These are phyloP conservation scores for Seira musarum DNA, from an alignment of 2,888 invertebrate species.

Conservation along the genomic window DNA sequence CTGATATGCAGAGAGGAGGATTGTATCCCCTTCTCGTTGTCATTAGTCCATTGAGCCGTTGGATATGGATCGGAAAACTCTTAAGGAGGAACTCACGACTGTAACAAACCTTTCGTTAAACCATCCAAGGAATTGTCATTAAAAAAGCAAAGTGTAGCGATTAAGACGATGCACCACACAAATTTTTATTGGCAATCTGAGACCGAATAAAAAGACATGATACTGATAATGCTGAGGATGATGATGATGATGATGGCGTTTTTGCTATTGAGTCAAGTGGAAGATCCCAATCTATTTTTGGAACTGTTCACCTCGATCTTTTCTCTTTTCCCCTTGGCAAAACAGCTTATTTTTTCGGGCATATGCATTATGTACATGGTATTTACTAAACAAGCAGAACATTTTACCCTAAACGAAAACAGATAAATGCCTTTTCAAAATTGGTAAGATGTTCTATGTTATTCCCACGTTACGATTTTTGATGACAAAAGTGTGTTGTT, in stretches of 20 bases:
- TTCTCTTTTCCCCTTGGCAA: constrained; percentile 51
- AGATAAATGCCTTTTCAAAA: not conserved
- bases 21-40: constrained; percentile 41
- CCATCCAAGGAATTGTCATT: constrained; percentile 6
- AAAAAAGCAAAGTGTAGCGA: constrained; percentile 8
- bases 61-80: not conserved
- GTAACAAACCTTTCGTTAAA: constrained; percentile 9
- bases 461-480: not conserved
- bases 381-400: constrained; percentile 38
- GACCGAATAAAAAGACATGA: not conserved
- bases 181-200: not conserved
- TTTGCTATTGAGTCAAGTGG: constrained; percentile 6
- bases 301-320: constrained; percentile 56
- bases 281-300: constrained; percentile 56
- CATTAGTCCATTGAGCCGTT: constrained; percentile 43
- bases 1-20: too few species aligned
- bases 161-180: not conserved
- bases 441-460: not conserved
- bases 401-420: too few species aligned
- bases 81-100: not conserved
- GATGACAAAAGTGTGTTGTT: constrained; percentile 1
- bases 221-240: not conserved
- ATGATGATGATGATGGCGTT: not conserved
- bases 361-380: not conserved
- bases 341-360: constrained; percentile 20